phyloP scores from a whole-genome alignment of 2,113 vertebrate species.

The Nothocercus julius region DNA sequence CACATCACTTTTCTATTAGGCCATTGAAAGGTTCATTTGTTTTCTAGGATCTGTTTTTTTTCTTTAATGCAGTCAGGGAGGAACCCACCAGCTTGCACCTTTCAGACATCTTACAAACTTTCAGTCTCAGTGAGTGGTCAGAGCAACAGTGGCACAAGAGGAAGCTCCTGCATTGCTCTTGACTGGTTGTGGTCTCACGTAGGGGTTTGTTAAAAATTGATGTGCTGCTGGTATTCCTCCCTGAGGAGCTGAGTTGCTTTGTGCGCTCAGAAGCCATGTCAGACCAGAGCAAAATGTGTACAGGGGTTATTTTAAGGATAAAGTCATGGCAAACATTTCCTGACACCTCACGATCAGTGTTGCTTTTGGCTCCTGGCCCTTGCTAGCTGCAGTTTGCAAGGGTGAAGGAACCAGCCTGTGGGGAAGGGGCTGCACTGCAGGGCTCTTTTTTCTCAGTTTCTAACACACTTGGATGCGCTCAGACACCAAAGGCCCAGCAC shows the following conservation, averaged over 20 bases:
- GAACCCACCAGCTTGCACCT: not conserved
- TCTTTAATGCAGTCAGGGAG: not conserved
- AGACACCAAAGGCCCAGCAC: not conserved
- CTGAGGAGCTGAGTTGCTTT: not conserved
- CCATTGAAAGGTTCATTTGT: not conserved
- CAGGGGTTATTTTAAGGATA: slow-evolving; percentile 59
- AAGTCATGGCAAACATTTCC: slow-evolving; percentile 57
- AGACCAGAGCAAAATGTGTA: not conserved
- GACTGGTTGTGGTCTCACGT: rapidly evolving
- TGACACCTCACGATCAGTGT: not conserved
- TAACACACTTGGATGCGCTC: rapidly evolving
- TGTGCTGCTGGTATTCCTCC: not conserved
- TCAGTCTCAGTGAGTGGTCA: not conserved
- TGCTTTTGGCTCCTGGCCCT: slow-evolving; percentile 50
- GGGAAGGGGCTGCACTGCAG: not conserved
- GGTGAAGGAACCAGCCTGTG: not conserved
- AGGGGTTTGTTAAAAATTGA: not conserved
- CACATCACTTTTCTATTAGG: not conserved
- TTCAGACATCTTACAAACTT: not conserved
- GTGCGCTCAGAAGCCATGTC: not conserved
- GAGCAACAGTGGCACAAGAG: not conserved
- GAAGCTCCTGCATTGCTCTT: not conserved
- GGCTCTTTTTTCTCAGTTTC: not conserved
- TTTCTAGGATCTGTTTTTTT: not conserved
- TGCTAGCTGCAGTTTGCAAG: not conserved